Evolutionary conservation across 2,797 vertebrate species (phyloP).

Genomic region (Sebastes steindachneri): DNA sequence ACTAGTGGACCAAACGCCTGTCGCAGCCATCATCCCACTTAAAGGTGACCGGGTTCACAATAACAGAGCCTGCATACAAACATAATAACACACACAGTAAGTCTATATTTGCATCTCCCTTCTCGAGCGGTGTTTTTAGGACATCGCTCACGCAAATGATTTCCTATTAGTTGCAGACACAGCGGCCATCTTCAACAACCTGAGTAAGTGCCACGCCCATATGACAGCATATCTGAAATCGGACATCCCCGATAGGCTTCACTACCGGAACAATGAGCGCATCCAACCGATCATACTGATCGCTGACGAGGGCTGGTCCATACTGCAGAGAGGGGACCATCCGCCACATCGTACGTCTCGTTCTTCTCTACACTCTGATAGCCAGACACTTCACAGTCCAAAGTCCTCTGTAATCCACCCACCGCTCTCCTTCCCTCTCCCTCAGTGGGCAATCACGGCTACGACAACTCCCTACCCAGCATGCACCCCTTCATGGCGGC

Average conservation of each 20-base stretch:
- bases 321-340: constrained; percentile 79
- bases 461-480: constrained; percentile 90
- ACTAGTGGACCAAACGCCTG: constrained; percentile 86
- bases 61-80: not conserved
- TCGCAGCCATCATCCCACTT: constrained; percentile 89
- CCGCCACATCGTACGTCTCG: constrained; percentile 80
- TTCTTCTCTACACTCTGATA: not conserved
- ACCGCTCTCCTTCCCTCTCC: not conserved
- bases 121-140: not conserved
- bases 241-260: constrained; percentile 88
- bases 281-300: constrained; percentile 91
- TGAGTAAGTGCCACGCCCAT: constrained; percentile 83
- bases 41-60: constrained; percentile 70
- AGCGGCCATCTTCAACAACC: constrained; percentile 75
- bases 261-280: constrained; percentile 88
- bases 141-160: not conserved
- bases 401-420: not conserved
- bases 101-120: no score
- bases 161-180: constrained; percentile 74
- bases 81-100: not conserved
- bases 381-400: no score
- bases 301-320: constrained; percentile 96
- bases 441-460: constrained; percentile 96
- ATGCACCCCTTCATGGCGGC: constrained; percentile 97
- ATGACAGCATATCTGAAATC: constrained; percentile 91